Conservation (phyloP, 2,113 vertebrate species). For the Microtus montanus region DNA sequence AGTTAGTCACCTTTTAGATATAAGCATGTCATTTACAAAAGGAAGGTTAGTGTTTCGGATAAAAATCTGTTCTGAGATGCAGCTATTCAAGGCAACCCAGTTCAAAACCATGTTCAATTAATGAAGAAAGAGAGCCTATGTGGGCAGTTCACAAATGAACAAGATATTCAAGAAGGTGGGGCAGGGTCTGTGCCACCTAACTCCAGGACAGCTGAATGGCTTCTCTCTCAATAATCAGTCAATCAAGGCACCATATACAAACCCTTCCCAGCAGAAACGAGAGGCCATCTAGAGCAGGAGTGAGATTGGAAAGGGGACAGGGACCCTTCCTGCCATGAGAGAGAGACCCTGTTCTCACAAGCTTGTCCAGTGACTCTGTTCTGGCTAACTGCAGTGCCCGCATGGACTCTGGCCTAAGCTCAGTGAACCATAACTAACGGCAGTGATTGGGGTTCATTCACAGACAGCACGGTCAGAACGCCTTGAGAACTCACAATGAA, state of each 20-base stretch:
- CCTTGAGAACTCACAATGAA: not conserved
- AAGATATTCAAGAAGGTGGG: not conserved
- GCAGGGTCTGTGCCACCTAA: not conserved
- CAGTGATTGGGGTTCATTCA: not conserved
- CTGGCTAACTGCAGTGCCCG: not conserved
- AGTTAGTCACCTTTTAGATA: not conserved
- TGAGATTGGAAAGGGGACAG: not conserved
- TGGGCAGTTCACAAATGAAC: not conserved
- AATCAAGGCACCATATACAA: not conserved
- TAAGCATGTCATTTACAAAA: constrained; percentile 19
- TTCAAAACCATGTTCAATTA: constrained; percentile 24
- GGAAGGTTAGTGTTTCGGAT: constrained; percentile 27
- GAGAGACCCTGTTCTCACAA: no score
- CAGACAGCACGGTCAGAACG: not conserved
- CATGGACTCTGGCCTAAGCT: not conserved
- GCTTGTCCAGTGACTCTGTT: not conserved
- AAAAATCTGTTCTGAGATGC: constrained; percentile 37
- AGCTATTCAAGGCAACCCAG: constrained; percentile 30
- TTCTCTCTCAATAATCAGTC: not conserved
- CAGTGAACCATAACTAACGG: not conserved
- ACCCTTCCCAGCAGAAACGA: not conserved
- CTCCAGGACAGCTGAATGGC: not conserved
- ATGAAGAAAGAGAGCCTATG: not conserved
- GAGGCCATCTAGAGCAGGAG: not conserved
- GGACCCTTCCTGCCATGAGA: no score